Evolutionary conservation across 2,113 vertebrate genomes (phyloP), one percentile per base, ranked within the genome.

Genomic region (Glareola pratincola): DNA sequence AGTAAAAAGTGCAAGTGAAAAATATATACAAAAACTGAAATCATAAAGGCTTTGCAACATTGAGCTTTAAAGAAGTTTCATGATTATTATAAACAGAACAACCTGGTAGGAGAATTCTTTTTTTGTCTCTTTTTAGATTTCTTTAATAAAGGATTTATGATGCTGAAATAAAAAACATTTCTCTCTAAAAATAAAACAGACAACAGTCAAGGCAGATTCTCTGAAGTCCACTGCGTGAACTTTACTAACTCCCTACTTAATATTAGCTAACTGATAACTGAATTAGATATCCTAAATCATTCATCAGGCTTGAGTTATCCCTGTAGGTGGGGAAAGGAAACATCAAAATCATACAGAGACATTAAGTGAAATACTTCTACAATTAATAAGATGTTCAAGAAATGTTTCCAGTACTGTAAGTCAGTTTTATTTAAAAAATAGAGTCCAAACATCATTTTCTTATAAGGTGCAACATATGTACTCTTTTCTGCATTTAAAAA

Each of bases 351-450:
- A 85, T 54, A 34, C 9, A 57, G 17, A 89, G 32, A 63, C 20
- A 66, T 34, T 71, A 96, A 91, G 57, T 76, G 30, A 73, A 93
- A 91, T 50, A 71, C 23, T 80, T 90, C 39, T 92, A 68, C 43
- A 81, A 74, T 85, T 84, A 93, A 45, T 68, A 93, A 83, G 21
- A 93, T 34, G 43, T 37, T 75, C 53, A 45, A 85, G 15, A 76
- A 83, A 87, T 22, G 15, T 84, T 74, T 84, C 39, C 48, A 67
- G 24, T 83, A 84, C 88, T 87, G 59, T 93, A 93, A 69, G 59
- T 71, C 88, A 82, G n/a, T 95, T 98, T 97, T 96, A 97, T 97
- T 98, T 97, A 3, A 82, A 98, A 98, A 97, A 96, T 90, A 97
- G 89, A 98, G 29, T 95, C 80, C 92, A 97, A 96, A 97, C 78